Conservation (phyloP, 2,888 invertebrate genomes). For the Synanthedon vespiformis region DNA sequence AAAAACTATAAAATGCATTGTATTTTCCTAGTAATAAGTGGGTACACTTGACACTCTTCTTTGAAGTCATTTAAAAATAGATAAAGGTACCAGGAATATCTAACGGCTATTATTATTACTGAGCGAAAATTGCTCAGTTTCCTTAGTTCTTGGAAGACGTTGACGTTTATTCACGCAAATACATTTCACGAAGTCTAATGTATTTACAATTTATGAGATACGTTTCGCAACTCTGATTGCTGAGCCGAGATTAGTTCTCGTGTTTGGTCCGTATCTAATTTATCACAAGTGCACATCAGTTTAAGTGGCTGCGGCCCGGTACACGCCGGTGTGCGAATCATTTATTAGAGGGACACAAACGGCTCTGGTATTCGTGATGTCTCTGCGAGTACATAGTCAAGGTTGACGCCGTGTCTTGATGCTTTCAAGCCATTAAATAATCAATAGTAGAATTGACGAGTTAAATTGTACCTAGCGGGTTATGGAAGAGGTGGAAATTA, state of each 20-base stretch:
- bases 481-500: too few species aligned
- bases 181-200: slow-evolving; percentile 25
- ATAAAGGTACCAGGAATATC: too few species aligned
- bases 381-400: not conserved
- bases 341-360: slow-evolving; percentile 24
- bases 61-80: too few species aligned
- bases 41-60: too few species aligned
- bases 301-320: not conserved
- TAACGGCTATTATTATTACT: too few species aligned
- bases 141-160: not conserved
- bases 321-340: not conserved
- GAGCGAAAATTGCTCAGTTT: too few species aligned
- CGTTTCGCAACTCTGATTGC: slow-evolving; percentile 60
- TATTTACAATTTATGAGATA: slow-evolving; percentile 40
- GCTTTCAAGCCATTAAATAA: too few species aligned
- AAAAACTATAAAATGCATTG: too few species aligned
- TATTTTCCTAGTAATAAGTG: too few species aligned
- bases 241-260: slow-evolving; percentile 45
- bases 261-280: slow-evolving; percentile 50
- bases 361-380: slow-evolving; percentile 32
- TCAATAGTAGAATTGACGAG: too few species aligned
- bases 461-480: too few species aligned
- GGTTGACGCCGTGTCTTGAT: too few species aligned
- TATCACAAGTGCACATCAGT: slow-evolving; percentile 29
- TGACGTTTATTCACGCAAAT: slow-evolving; percentile 13